phyloP scores from a whole-genome alignment of 2,888 invertebrate genomes.

The Drosophila vallismaia region DNA sequence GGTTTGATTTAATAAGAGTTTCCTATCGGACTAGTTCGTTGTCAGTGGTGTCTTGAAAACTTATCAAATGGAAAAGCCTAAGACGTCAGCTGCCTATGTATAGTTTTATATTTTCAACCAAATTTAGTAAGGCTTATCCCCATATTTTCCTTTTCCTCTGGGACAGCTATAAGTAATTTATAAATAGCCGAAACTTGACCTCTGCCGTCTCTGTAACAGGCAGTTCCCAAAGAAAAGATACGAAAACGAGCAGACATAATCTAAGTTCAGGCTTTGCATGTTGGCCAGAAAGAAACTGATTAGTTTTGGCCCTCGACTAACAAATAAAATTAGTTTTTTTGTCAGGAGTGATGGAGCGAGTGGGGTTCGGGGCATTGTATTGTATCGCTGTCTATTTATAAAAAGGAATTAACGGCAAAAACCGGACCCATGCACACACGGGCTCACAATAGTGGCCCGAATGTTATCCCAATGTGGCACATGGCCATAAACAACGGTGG shows the following conservation, averaged over 20 bases:
- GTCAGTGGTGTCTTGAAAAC: neutral
- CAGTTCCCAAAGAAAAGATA: slow-evolving; percentile 25
- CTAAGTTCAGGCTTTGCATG: slow-evolving; percentile 43
- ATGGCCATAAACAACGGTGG: slow-evolving; percentile 70
- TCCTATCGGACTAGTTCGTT: slow-evolving; percentile 14
- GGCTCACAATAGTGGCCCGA: slow-evolving; percentile 50
- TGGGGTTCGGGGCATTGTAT: slow-evolving; percentile 8
- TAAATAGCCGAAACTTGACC: slow-evolving; percentile 10
- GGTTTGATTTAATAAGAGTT: slow-evolving; percentile 53
- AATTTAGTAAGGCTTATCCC: neutral
- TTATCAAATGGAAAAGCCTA: neutral
- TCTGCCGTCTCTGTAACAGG: slow-evolving; percentile 5
- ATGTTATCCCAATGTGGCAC: slow-evolving; percentile 72
- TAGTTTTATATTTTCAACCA: neutral
- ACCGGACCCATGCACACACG: slow-evolving; percentile 57
- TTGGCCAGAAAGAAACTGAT: slow-evolving; percentile 57
- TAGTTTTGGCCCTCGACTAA: slow-evolving; percentile 61
- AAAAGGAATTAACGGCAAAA: slow-evolving; percentile 79
- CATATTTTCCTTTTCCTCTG: neutral
- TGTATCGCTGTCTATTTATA: slow-evolving; percentile 70
- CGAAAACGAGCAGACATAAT: slow-evolving; percentile 4
- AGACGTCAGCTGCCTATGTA: slow-evolving; percentile 8
- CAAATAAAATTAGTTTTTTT: slow-evolving; percentile 56
- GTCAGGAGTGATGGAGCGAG: neutral
- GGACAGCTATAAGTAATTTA: slow-evolving; percentile 16